Percentiles rank a stretch among this genome's conserved stretches.
Conservation (phyloP, 2,797 vertebrate species). For the Rhincodon typus region DNA sequence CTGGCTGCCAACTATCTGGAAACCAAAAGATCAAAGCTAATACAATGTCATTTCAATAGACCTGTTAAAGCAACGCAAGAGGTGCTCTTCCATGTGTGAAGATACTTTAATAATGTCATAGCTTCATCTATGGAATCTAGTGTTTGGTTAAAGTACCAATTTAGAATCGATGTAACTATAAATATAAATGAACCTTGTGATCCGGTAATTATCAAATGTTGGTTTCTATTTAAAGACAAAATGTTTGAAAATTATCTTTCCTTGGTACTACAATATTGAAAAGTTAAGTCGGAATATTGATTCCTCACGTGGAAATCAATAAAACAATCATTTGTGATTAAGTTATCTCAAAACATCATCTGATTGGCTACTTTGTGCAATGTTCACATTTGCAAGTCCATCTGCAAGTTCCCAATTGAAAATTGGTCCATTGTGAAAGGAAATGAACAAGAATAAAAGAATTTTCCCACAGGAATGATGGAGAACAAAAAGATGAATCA, state of each 20-base stretch:
- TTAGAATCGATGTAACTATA: background rate
- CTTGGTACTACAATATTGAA: background rate
- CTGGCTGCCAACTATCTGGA: too few species aligned
- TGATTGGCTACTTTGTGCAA: background rate
- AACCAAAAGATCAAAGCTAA: too few species aligned
- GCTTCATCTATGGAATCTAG: background rate
- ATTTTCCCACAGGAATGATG: background rate
- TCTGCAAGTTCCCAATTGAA: background rate
- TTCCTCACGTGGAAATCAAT: background rate
- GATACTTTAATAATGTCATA: background rate
- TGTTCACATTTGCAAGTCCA: background rate
- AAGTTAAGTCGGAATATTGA: background rate
- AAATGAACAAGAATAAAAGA: background rate
- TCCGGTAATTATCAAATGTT: background rate
- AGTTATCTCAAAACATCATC: background rate
- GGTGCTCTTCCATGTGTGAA: background rate
- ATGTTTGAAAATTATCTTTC: background rate
- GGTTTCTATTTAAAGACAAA: background rate
- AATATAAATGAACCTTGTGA: background rate
- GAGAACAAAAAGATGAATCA: background rate
- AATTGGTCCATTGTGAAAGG: background rate
- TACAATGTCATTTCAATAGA: background rate
- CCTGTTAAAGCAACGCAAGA: background rate
- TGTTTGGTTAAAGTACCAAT: background rate
- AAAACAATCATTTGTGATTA: conserved; percentile 12